Evolutionary conservation across 2,888 invertebrate species (phyloP).

Genomic region (Teinopalpus imperialis): DNA sequence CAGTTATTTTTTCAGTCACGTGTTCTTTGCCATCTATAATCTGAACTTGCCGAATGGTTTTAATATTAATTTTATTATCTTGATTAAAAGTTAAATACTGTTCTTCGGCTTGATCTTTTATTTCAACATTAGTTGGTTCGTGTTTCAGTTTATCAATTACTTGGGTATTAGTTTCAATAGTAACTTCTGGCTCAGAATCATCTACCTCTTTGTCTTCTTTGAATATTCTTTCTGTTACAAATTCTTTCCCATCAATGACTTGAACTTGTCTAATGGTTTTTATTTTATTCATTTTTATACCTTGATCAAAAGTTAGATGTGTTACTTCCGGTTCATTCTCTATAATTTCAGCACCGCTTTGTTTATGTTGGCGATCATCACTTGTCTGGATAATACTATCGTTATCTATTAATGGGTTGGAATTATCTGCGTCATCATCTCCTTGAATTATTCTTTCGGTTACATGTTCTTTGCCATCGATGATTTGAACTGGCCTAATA

Average conservation of each 20-base stretch:
- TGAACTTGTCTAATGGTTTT: slow-evolving; percentile 87
- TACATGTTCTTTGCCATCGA: background rate
- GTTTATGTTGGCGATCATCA: no score
- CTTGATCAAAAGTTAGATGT: no score
- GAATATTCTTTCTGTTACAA: slow-evolving; percentile 83
- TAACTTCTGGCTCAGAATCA: no score
- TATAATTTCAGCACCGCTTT: no score
- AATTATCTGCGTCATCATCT: no score
- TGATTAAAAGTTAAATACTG: slow-evolving; percentile 41
- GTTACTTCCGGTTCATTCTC: background rate
- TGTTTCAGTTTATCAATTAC: slow-evolving; percentile 85
- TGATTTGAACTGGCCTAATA: background rate
- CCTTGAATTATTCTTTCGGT: background rate
- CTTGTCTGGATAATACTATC: no score
- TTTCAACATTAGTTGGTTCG: slow-evolving; percentile 90
- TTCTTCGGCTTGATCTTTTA: slow-evolving; percentile 81
- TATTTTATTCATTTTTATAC: background rate
- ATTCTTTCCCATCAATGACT: slow-evolving; percentile 91
- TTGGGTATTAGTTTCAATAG: no score
- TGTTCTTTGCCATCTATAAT: slow-evolving; percentile 89
- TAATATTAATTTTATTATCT: slow-evolving; percentile 22
- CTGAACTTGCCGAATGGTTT: slow-evolving; percentile 79
- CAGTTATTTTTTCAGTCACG: slow-evolving; percentile 88
- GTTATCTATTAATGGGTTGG: no score
- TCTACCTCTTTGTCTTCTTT: no score